These are phyloP conservation scores for Neotoxoptera formosana DNA, from an alignment of 1,140 invertebrate genomes.

Conservation along the genomic window DNA sequence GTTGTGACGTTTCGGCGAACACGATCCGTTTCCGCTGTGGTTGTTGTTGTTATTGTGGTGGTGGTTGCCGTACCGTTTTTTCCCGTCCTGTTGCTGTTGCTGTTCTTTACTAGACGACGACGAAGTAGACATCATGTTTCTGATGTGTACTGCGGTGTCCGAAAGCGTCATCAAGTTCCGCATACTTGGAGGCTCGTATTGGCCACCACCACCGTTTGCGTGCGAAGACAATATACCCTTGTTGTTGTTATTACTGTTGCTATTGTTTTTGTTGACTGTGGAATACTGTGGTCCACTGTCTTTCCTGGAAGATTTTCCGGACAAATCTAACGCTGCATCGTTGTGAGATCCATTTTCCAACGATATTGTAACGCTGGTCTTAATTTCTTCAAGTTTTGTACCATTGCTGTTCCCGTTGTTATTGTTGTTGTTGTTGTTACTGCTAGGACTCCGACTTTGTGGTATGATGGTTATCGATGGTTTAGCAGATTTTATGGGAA, in stretches of 20 bases:
- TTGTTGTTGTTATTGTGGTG: background rate
- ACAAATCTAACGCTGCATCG: slow-evolving; percentile 62
- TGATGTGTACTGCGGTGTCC: slow-evolving; percentile 61
- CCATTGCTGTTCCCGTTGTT: background rate
- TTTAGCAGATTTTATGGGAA: slow-evolving; percentile 50
- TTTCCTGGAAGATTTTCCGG: slow-evolving; percentile 62
- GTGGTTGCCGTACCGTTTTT: slow-evolving; percentile 14
- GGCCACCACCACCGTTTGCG: background rate
- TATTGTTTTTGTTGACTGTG: background rate
- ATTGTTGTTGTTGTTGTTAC: background rate
- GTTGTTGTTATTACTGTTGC: background rate
- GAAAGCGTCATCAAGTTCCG: slow-evolving; percentile 62
- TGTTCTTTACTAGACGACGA: slow-evolving; percentile 5
- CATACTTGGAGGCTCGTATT: slow-evolving; percentile 58
- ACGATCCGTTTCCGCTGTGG: slow-evolving; percentile 10
- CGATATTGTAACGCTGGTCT: slow-evolving; percentile 50
- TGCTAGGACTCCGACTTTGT: background rate
- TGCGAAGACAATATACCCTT: background rate
- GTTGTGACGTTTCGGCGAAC: slow-evolving; percentile 39
- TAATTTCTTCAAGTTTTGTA: slow-evolving; percentile 30
- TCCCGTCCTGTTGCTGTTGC: background rate
- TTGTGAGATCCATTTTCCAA: slow-evolving; percentile 58
- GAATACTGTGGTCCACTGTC: slow-evolving; percentile 26
- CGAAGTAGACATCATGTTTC: slow-evolving; percentile 56
- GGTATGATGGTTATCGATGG: slow-evolving; percentile 42